Percentiles rank a stretch among this genome's conserved stretches.
Evolutionary conservation across 2,113 vertebrate species (phyloP).

Genomic region (Coryphaenoides rupestris): DNA sequence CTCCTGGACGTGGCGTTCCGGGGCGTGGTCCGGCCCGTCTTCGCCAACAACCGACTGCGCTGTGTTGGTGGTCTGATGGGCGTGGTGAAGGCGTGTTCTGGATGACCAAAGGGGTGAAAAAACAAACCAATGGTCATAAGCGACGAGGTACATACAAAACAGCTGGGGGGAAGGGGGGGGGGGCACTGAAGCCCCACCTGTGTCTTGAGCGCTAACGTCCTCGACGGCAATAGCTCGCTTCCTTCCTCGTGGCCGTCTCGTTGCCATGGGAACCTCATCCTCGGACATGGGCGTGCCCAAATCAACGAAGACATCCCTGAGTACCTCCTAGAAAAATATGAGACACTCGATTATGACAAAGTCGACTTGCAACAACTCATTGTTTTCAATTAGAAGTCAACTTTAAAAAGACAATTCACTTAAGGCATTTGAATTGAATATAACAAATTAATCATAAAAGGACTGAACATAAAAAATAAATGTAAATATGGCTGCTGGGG

Average conservation of each 20-base stretch:
- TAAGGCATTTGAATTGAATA: too few species aligned
- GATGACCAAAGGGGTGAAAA: not conserved
- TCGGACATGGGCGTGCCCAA: slow-evolving; percentile 7
- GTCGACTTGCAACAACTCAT: too few species aligned
- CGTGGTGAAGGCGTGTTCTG: slow-evolving; percentile 57
- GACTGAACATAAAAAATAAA: too few species aligned
- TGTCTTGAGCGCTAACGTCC: slow-evolving; percentile 19
- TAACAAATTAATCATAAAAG: too few species aligned
- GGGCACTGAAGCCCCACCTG: slow-evolving; percentile 33
- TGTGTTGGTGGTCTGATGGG: slow-evolving; percentile 49
- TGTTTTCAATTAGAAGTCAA: too few species aligned
- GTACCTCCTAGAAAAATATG: too few species aligned
- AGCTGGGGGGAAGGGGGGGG: too few species aligned
- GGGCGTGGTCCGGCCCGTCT: slow-evolving; percentile 33
- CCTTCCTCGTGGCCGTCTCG: slow-evolving; percentile 42
- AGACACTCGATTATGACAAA: too few species aligned
- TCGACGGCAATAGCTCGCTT: slow-evolving; percentile 49
- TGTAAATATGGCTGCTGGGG: too few species aligned
- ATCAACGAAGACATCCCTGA: too few species aligned
- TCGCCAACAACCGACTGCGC: slow-evolving; percentile 38
- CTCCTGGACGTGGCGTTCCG: slow-evolving; percentile 55
- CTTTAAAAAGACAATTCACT: too few species aligned
- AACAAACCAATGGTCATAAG: not conserved
- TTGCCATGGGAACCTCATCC: slow-evolving; percentile 54
- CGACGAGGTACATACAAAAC: too few species aligned